phyloP scores from a whole-genome alignment of 2,113 vertebrate genomes.

The Tringa solitaria region DNA sequence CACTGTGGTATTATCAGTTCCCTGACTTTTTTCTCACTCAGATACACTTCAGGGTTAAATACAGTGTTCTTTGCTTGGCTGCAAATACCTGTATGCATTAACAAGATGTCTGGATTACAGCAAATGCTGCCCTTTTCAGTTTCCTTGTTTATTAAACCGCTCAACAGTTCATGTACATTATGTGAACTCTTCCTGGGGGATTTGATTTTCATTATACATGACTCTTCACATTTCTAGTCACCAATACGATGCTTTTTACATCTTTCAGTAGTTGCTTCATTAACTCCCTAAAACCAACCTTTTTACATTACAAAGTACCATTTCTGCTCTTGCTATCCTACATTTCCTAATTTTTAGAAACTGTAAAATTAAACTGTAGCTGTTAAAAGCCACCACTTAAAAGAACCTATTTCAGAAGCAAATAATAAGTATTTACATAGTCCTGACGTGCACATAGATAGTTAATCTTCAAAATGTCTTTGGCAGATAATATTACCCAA shows the following conservation, averaged over 20 bases:
- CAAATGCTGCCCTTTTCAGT: background rate
- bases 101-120: background rate
- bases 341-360: background rate
- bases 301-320: background rate
- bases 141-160: background rate
- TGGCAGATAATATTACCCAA: background rate
- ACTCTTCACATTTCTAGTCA: background rate
- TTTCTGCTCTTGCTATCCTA: background rate
- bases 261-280: background rate
- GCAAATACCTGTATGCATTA: background rate
- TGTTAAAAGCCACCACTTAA: background rate
- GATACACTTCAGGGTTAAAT: background rate
- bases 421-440: background rate
- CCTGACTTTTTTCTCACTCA: background rate
- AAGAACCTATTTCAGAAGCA: background rate
- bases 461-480: background rate
- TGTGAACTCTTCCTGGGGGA: background rate
- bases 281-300: background rate
- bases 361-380: background rate
- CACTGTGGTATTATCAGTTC: background rate
- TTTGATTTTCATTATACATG: slow-evolving; percentile 9
- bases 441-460: background rate
- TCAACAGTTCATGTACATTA: background rate
- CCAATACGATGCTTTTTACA: background rate
- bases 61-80: background rate